Base-by-base conservation (phyloP, 2,888 invertebrate species). In the Coelinius sp. region DNA sequence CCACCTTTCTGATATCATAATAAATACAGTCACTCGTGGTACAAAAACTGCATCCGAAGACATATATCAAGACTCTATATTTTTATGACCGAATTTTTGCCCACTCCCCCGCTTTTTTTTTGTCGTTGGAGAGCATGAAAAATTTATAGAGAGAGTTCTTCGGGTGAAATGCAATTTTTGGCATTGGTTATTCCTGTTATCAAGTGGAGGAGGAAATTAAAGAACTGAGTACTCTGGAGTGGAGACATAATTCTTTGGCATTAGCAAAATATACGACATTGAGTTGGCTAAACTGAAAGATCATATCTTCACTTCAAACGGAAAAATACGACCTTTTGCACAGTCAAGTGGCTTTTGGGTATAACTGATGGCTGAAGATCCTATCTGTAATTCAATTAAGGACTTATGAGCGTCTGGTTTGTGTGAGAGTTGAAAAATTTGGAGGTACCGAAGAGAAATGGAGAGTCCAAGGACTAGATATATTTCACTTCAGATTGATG, bases 101-200 rank as follows among this genome's bases (percentile, higher is more conserved):
- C 20, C 20, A 8, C 20, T 49, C 17, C 46, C 20, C 17, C 6
- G 20, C 7, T 49, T 49, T 49, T 49, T 49, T 20, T 49, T 3
- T 49, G 6, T 14, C 20, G 20, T 49, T 49, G 8, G 20, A 6
- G 8, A 49, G 17, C 8, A 14, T 49, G 46, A 49, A 49, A 49
- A 49, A 49, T 49, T 49, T 49, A 49, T 49, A 17, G 20, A 10
- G 17, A 20, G 46, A 49, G 46, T 49, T 49, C 20, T 49, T 49
- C 46, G 17, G 17, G 20, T 20, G 46, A 49, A 49, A 49, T 49
- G 46, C 46, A 1, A 20, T 49, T 49, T 49, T 49, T 49, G 46
- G 46, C 46, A 49, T 49, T 49, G 46, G 46, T 20, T 49, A 49
- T 49, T 49, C 46, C 46, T 49, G 46, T 49, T 49, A 49, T 49